Percentiles rank a stretch among this genome's conserved stretches.
These are phyloP conservation scores for Sylvia borin DNA, from an alignment of 2,797 vertebrate species.

Conservation along the genomic window DNA sequence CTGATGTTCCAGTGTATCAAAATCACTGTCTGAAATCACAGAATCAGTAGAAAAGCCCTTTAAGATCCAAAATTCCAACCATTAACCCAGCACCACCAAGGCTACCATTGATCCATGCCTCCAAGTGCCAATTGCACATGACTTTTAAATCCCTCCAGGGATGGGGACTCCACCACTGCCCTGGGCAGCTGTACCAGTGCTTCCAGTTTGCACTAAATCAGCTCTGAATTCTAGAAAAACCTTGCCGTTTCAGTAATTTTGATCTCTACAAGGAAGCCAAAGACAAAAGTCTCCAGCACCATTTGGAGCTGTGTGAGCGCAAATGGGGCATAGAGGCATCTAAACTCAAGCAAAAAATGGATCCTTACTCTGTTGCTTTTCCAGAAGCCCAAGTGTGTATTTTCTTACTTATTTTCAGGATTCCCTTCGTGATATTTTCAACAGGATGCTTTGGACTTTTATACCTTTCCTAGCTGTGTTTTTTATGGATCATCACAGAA, in stretches of 20 bases:
- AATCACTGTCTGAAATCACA: not conserved
- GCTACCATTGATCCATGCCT: not conserved
- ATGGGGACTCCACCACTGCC: fast-evolving
- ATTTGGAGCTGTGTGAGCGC: not conserved
- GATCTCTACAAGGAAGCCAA: not conserved
- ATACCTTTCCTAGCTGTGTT: not conserved
- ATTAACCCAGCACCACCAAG: fast-evolving
- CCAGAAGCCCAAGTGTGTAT: not conserved
- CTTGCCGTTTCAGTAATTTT: not conserved
- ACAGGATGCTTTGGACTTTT: not conserved
- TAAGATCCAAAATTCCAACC: fast-evolving
- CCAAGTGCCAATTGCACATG: fast-evolving
- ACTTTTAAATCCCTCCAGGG: not conserved
- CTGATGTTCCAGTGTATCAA: not conserved
- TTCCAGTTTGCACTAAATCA: not conserved
- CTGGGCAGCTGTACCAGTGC: not conserved
- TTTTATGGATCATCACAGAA: not conserved
- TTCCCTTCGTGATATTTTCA: not conserved
- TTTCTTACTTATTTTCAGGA: not conserved
- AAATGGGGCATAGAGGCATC: not conserved
- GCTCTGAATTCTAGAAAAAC: not conserved
- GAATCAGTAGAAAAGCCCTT: not conserved
- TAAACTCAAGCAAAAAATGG: not conserved
- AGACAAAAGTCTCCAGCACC: not conserved
- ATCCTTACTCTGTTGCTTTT: not conserved